Evolutionary conservation across 2,888 invertebrate genomes (phyloP).

Genomic region (Smittia aterrima): DNA sequence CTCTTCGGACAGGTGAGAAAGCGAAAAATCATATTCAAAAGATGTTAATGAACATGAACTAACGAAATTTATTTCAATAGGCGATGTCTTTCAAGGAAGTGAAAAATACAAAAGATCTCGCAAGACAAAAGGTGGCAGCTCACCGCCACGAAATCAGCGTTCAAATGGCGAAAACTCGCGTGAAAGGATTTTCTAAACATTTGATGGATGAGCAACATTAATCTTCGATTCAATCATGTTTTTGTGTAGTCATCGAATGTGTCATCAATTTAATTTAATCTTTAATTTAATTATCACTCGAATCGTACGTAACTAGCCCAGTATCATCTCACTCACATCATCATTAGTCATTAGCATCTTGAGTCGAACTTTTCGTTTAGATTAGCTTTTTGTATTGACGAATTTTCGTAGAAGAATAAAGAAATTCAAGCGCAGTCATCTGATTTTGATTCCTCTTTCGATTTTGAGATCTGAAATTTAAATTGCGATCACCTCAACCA

Average conservation of each 20-base stretch:
- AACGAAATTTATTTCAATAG: constrained; percentile 49
- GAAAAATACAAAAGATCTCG: constrained; percentile 81
- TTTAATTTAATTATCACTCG: not conserved
- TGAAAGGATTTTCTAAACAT: constrained; percentile 33
- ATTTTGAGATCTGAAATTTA: too few species aligned
- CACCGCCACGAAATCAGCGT: constrained; percentile 31
- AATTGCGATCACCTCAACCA: too few species aligned
- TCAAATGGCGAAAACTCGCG: constrained; percentile 35
- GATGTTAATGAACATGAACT: not conserved
- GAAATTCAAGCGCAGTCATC: too few species aligned
- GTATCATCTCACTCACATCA: not conserved
- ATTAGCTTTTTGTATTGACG: not conserved
- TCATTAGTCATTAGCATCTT: constrained; percentile 13
- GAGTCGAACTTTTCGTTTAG: not conserved
- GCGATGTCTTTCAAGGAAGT: constrained; percentile 87
- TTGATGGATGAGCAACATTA: not conserved
- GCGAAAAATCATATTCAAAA: constrained; percentile 54
- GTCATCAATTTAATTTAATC: not conserved
- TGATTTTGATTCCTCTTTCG: too few species aligned
- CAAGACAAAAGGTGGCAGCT: constrained; percentile 54
- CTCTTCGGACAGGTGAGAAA: constrained; percentile 88
- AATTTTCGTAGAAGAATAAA: not conserved
- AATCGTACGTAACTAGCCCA: not conserved
- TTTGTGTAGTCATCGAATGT: not conserved
- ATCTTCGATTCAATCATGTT: not conserved